Base-by-base conservation (phyloP, 1,140 invertebrate genomes). In the Pogonomyrmex barbatus region DNA sequence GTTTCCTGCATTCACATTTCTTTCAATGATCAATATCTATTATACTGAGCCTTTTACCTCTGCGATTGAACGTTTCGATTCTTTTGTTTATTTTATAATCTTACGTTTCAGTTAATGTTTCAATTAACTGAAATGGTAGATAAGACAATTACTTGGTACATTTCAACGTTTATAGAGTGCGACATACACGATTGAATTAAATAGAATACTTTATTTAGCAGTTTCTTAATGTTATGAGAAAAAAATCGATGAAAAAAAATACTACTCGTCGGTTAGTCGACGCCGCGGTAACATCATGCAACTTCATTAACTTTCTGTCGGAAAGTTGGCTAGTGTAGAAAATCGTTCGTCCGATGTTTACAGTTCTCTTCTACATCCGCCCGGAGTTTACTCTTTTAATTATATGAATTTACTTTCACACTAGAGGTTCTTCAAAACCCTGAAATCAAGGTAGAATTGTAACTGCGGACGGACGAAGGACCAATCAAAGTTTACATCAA, bases 311-410 rank as follows among this genome's bases (percentile, higher is more conserved):
- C 45, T 73, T 73, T 67, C 10, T n/a, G 47, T 24, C 30, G 54
- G 42, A 50, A 83, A 83, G 42, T 60, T 60, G 12, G 10, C 33
- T 62, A 60, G 54, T 50, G 79, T 60, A 73, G 79, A 83, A 75
- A 60, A 75, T 83, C 79, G 54, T 50, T 83, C 54, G 68, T 75
- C 68, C 67, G 45, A 73, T 12, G 39, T 50, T 73, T 82, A 24
- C n/a, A 58, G 33, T 65, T 39, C 33, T 33, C 36, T 73, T 30
- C 30, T 47, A 33, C 17, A 36, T 83, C 56, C 39, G 6, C 5
- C 9, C 47, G 2, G 33, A 78, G 33, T 79, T 58, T 58, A 39
- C 42, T 50, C 6, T 60, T 73, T 50, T 73, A 83, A 75, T 75
- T 62, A 63, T 24, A 60, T 47, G 30, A 83, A 47, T 60, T 83